These are phyloP conservation scores for Butorides virescens DNA, from an alignment of 2,113 vertebrate genomes.

Conservation along the genomic window DNA sequence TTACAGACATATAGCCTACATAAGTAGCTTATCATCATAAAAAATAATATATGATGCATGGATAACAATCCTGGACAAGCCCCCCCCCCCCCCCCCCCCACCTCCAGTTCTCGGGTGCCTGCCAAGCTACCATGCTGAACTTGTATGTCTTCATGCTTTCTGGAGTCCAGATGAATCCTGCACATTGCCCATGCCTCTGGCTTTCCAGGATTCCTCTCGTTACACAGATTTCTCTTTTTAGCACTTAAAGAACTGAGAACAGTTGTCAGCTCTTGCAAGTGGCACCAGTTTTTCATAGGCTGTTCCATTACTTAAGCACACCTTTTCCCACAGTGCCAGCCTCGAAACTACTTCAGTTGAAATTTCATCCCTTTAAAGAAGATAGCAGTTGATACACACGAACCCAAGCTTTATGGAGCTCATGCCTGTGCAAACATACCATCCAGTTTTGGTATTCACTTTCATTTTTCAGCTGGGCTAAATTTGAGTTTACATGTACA, in stretches of 20 bases:
- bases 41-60: neutral
- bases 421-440: neutral
- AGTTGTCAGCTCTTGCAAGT: neutral
- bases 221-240: neutral
- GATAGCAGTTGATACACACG: neutral
- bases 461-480: neutral
- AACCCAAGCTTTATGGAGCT: neutral
- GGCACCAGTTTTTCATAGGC: neutral
- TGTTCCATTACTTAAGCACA: neutral
- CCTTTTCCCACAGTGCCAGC: neutral
- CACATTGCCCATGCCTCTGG: neutral
- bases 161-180: neutral
- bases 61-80: neutral
- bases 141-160: neutral
- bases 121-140: neutral
- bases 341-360: neutral
- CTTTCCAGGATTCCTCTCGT: neutral
- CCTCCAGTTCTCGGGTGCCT: neutral
- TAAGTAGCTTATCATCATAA: neutral
- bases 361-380: neutral
- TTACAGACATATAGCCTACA: neutral
- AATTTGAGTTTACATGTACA: neutral
- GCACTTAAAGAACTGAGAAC: neutral
- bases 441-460: neutral
- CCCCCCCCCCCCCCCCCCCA: accelerated